Percentiles rank a stretch among this genome's conserved stretches.
Evolutionary conservation across 1,140 invertebrate species (phyloP).

Genomic region (Amphibalanus amphitrite): DNA sequence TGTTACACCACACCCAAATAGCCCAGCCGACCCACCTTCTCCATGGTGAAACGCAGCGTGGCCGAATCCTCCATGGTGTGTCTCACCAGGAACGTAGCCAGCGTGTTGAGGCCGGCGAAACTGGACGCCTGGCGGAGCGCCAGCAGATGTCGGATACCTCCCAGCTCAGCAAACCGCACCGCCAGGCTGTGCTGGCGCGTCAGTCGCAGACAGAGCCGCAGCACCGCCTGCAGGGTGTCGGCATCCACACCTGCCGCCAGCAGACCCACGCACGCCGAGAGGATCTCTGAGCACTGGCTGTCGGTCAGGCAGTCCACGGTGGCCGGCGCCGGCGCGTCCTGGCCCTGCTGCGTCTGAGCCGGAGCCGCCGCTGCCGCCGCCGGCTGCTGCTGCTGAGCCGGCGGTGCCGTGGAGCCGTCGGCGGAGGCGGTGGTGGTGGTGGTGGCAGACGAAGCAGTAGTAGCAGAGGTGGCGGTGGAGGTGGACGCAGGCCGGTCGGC

Average conservation of each 20-base stretch:
- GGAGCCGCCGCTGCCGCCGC: too few relatives aligned
- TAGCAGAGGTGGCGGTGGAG: conserved; percentile 9
- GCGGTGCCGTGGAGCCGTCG: not conserved
- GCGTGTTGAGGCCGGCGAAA: conserved; percentile 57
- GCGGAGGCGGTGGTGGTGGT: conserved; percentile 1
- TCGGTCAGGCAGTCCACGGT: not conserved
- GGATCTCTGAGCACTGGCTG: conserved; percentile 1
- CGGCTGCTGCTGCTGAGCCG: too few relatives aligned
- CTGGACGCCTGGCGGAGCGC: conserved; percentile 48
- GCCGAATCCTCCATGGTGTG: conserved; percentile 64
- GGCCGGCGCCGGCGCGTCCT: too few relatives aligned
- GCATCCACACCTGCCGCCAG: conserved; percentile 49
- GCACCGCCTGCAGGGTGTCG: conserved; percentile 56
- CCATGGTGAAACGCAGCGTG: conserved; percentile 59
- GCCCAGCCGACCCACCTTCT: conserved; percentile 37
- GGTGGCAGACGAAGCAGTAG: conserved; percentile 5
- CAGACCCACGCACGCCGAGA: conserved; percentile 47
- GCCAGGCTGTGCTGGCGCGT: conserved; percentile 60
- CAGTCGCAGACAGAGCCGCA: conserved; percentile 51
- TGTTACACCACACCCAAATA: too few relatives aligned
- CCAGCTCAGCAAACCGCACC: conserved; percentile 50
- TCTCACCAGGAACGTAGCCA: conserved; percentile 62
- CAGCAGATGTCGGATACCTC: conserved; percentile 52
- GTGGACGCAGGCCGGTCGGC: conserved; percentile 24
- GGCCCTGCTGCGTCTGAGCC: too few relatives aligned